These are phyloP conservation scores for Torymus texanus DNA, from an alignment of 2,888 invertebrate genomes.

Conservation along the genomic window DNA sequence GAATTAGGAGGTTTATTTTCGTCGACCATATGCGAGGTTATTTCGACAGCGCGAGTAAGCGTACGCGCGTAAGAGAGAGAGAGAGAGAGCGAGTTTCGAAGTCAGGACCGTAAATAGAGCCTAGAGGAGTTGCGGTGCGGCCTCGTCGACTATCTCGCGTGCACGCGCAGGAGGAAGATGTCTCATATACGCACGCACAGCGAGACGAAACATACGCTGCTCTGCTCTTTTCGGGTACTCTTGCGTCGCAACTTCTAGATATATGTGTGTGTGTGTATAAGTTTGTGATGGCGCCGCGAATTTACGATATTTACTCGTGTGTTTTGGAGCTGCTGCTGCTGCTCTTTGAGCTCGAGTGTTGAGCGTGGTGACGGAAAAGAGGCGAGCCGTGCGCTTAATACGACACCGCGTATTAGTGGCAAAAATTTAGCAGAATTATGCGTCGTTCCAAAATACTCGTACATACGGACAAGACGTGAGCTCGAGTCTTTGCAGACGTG, in stretches of 20 bases:
- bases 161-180: slow-evolving; percentile 46
- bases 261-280: too few relatives aligned
- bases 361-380: neutral
- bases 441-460: neutral
- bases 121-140: slow-evolving; percentile 25
- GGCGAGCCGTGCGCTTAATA: neutral
- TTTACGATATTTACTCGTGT: slow-evolving; percentile 37
- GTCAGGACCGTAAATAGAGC: slow-evolving; percentile 57
- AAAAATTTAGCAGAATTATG: slow-evolving; percentile 11
- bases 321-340: neutral
- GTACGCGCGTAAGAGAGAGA: slow-evolving; percentile 1
- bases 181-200: slow-evolving; percentile 8
- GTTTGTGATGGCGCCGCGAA: neutral
- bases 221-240: slow-evolving; percentile 6
- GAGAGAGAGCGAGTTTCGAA: slow-evolving; percentile 51
- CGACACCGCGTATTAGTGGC: neutral
- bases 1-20: slow-evolving; percentile 74
- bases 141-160: slow-evolving; percentile 9
- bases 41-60: slow-evolving; percentile 66
- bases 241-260: neutral
- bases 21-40: slow-evolving; percentile 74
- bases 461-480: neutral
- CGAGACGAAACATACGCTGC: slow-evolving; percentile 48
- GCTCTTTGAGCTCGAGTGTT: neutral
- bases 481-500: neutral